A percentile compares a stretch with the other conserved stretches of the same genome.
Evolutionary conservation across 2,797 vertebrate genomes (phyloP).

Genomic region (Halcyon badia): DNA sequence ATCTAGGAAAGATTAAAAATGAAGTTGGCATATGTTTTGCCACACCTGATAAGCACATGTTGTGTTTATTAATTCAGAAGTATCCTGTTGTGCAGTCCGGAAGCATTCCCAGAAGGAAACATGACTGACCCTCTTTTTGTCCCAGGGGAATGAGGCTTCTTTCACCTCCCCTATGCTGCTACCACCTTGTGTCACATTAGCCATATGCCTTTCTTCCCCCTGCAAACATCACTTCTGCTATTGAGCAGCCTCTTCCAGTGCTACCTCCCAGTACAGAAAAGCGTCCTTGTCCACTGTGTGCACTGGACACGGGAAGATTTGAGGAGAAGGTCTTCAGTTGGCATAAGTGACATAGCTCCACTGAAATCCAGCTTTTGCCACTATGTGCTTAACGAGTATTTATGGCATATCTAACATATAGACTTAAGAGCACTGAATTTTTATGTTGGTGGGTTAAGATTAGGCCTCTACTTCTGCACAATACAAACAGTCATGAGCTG

Average conservation of each 20-base stretch:
- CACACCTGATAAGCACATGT: slow-evolving; percentile 8
- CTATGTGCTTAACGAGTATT: neutral
- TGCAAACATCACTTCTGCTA: neutral
- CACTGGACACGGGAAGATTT: neutral
- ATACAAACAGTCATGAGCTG: neutral
- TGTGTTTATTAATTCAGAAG: neutral
- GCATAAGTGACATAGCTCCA: neutral
- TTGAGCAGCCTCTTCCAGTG: neutral
- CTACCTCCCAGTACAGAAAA: neutral
- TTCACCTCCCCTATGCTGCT: neutral
- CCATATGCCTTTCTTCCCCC: neutral
- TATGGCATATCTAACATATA: neutral
- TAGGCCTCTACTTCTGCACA: neutral
- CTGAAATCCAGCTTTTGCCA: neutral
- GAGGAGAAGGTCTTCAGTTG: neutral
- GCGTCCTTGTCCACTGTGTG: neutral
- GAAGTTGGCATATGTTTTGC: slow-evolving; percentile 17
- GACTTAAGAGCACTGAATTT: neutral
- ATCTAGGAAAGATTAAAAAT: slow-evolving; percentile 48
- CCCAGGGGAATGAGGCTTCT: neutral
- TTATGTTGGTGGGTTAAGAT: neutral
- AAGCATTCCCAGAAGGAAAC: neutral
- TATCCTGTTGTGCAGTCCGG: neutral
- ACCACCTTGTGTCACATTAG: neutral
- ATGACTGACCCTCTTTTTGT: neutral